These are phyloP conservation scores for Rhodinocichla rosea DNA, from an alignment of 2,113 vertebrate genomes.

Conservation along the genomic window DNA sequence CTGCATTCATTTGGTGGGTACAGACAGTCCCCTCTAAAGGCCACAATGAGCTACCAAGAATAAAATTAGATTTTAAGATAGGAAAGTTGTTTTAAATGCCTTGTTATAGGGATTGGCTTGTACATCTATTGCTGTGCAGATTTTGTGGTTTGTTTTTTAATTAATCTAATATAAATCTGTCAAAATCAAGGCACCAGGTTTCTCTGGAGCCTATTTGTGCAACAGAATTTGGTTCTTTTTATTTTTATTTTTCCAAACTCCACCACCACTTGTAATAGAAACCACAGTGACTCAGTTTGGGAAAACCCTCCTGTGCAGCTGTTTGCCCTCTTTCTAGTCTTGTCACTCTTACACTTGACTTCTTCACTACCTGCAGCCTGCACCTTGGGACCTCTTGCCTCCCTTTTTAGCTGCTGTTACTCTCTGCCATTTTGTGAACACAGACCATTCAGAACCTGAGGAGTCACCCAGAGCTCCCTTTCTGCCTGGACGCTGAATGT, in stretches of 20 bases:
- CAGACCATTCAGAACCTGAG: neutral
- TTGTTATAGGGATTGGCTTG: neutral
- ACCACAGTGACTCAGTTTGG: neutral
- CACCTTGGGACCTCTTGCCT: neutral
- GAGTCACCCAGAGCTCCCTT: rapidly evolving
- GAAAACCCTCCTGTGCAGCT: neutral
- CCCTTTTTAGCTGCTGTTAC: neutral
- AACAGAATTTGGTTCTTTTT: too few relatives aligned
- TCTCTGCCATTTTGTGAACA: neutral
- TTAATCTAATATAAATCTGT: neutral
- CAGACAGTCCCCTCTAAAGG: neutral
- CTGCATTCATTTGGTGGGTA: neutral
- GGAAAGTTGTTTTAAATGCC: neutral
- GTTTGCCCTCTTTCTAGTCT: neutral
- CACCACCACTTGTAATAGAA: neutral
- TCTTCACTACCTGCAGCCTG: neutral
- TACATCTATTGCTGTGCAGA: neutral
- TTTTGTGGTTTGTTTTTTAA: neutral
- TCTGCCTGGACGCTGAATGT: neutral
- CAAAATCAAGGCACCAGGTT: neutral
- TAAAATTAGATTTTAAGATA: neutral
- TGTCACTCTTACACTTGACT: neutral
- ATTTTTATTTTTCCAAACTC: neutral
- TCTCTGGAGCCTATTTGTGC: neutral
- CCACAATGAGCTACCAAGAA: neutral